Base-by-base conservation (phyloP, 2,113 vertebrate species). In the Poecilia latipinna region DNA sequence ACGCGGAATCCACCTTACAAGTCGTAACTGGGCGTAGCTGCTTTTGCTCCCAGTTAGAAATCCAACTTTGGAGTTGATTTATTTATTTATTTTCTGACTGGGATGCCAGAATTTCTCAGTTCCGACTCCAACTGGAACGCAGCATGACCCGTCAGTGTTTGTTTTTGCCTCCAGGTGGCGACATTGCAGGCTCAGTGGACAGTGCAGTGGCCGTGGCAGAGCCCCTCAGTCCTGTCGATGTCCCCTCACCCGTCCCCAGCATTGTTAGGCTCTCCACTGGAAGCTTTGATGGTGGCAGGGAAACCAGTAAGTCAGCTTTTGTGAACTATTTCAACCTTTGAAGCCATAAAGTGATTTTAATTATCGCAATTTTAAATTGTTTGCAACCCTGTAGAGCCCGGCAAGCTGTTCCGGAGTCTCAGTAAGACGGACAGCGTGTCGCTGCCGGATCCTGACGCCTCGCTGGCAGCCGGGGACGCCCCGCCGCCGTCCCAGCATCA, bases 241-340 rank as follows among this genome's bases (percentile, higher is more conserved):
- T 79, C 0, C 93, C 69, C 24, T 29, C 85, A 0, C 91, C 90
- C 74, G 90, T 92, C 35, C 93, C 94, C 81, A 99, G 97, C 84
- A 99, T 99, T 67, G 98, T 99, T 44, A 98, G 95, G 90, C 94
- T 95, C 78, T 94, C 96, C 0, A 95, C 95, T 8, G 96, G 96
- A 7, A 94, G 95, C 90, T 95, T 96, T 84, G 96, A 97, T 64
- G 78, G 71, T 44, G 87, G 61, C 61, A 82, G 92, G 73, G 95
- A 96, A 84, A 82, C 84, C 1, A 96, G 97, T 98, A 76, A 96
- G 95, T 15, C 68, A 11, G 19, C 15, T 61, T 3, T 48, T 48
- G 6, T 1, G 1, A 26, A 28, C 44, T 67, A 0, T 61, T 19
- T 15, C 61, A n/a, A 3, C 3, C 15, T 39, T 32, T 31, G 51